Conservation (phyloP, 1,140 invertebrate species). For the Cecropterus lyciades region DNA sequence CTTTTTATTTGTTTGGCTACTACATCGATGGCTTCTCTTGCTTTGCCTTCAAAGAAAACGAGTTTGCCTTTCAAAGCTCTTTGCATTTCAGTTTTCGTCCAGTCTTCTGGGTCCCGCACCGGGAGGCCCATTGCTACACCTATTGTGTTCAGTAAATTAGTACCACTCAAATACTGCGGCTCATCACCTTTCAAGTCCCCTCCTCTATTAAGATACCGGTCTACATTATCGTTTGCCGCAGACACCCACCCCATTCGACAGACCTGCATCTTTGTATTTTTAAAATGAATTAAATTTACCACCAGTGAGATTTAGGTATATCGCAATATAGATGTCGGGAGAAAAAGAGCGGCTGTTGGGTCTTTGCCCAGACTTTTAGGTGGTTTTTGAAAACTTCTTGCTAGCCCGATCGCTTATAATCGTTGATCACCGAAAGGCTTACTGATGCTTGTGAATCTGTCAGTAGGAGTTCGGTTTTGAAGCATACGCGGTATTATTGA, state of each 20-base stretch:
- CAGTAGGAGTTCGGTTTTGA: constrained; percentile 41
- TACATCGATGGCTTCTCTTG: constrained; percentile 44
- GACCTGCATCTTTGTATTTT: constrained; percentile 41
- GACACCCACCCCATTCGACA: constrained; percentile 40
- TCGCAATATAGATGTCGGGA: constrained; percentile 17
- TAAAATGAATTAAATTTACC: constrained; percentile 39
- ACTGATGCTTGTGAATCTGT: constrained; percentile 30
- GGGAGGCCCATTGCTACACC: constrained; percentile 50
- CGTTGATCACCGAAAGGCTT: constrained; percentile 36
- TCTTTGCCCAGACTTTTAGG: constrained; percentile 44
- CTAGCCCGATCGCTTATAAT: constrained; percentile 42
- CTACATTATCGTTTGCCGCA: constrained; percentile 43
- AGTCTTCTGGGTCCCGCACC: constrained; percentile 38
- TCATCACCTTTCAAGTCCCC: constrained; percentile 46
- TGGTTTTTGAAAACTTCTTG: constrained; percentile 45
- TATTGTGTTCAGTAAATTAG: constrained; percentile 48
- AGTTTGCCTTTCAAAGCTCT: constrained; percentile 41
- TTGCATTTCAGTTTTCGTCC: constrained; percentile 39
- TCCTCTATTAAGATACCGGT: constrained; percentile 47
- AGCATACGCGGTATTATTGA: constrained; percentile 41
- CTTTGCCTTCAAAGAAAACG: constrained; percentile 41
- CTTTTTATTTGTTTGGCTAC: too few relatives aligned
- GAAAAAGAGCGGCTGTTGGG: constrained; percentile 43
- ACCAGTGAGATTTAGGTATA: constrained; percentile 40
- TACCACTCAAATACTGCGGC: constrained; percentile 44